Evolutionary conservation across 2,888 invertebrate species (phyloP), one percentile per base, ranked within the genome.

Genomic region (Heteromurus nitidus): DNA sequence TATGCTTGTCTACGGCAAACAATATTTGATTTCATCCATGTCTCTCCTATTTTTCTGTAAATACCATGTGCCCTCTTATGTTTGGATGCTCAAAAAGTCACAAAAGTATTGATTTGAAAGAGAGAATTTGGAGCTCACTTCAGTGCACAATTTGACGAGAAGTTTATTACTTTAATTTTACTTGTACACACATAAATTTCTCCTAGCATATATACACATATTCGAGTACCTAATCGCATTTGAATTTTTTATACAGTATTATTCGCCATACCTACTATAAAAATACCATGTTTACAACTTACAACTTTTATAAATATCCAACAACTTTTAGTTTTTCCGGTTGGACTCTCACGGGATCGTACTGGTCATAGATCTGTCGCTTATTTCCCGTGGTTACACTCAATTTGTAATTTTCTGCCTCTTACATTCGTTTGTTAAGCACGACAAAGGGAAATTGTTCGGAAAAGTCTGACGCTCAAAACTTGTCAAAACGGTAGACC

Each of bases 391-490:
- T 67, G 75, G 75, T 36, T 22, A 5, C 64, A 55, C 75, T 75
- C 75, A 75, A 75, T 75, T 75, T 75, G 65, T 75, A 65, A 55
- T 64, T 64, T 50, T 69, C 24, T 44, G 28, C 42, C 31, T 53
- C 64, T 53, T 20, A 22, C 31, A 7, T 44, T 24, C 26, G 30
- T 3, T 22, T 22, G 5, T 18, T 13, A 22, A 5, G 53, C 2
- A 53, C 22, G 53, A 22, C 3, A 18, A 53, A 3, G 5, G 53
- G 53, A 53, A 53, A 53, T 53, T 53, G n/a, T 13, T 22, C 13
- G 22, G 47, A 3, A 47, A 11, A 16, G n/a, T 47, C 53, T 53
- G 53, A 53, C 53, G 22, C 13, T 53, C 13, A 20, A 5, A 7
- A 53, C 53, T 22, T 53, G 53, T 53, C 53, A 53, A 53, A 53